A percentile compares a stretch with the other conserved stretches of the same genome.
Evolutionary conservation across 2,888 invertebrate genomes (phyloP).

Genomic region (Lasioglossum lativentre): DNA sequence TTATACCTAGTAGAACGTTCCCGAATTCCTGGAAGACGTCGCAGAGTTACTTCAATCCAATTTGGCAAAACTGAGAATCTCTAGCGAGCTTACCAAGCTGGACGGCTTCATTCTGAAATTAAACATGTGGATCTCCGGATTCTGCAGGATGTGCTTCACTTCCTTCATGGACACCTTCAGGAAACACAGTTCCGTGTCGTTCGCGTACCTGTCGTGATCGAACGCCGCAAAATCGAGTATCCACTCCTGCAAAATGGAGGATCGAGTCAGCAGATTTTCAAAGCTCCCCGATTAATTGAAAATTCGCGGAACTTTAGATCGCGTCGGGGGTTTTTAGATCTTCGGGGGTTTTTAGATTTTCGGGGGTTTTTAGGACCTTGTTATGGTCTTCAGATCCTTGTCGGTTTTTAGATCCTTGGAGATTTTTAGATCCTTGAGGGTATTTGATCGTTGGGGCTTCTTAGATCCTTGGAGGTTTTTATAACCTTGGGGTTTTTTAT

Average conservation of each 20-base stretch:
- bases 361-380: background rate
- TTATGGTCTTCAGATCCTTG: too few relatives aligned
- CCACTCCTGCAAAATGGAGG: constrained; percentile 81
- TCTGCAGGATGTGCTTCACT: constrained; percentile 81
- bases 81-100: constrained; percentile 78
- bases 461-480: too few relatives aligned
- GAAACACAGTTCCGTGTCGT: constrained; percentile 85
- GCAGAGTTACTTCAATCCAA: background rate
- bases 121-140: constrained; percentile 82
- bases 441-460: too few relatives aligned
- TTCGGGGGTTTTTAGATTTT: too few relatives aligned
- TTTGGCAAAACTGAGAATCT: background rate
- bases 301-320: background rate
- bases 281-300: background rate
- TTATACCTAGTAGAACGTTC: constrained; percentile 84
- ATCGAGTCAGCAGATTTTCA: background rate
- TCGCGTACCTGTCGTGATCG: constrained; percentile 85
- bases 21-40: constrained; percentile 83
- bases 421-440: too few relatives aligned
- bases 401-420: too few relatives aligned
- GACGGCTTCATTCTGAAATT: constrained; percentile 84
- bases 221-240: constrained; percentile 83
- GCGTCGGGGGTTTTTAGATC: background rate
- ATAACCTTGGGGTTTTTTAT: too few relatives aligned
- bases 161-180: constrained; percentile 83